Evolutionary conservation across 2,113 vertebrate species (phyloP).

Genomic region (Urocitellus parryii): DNA sequence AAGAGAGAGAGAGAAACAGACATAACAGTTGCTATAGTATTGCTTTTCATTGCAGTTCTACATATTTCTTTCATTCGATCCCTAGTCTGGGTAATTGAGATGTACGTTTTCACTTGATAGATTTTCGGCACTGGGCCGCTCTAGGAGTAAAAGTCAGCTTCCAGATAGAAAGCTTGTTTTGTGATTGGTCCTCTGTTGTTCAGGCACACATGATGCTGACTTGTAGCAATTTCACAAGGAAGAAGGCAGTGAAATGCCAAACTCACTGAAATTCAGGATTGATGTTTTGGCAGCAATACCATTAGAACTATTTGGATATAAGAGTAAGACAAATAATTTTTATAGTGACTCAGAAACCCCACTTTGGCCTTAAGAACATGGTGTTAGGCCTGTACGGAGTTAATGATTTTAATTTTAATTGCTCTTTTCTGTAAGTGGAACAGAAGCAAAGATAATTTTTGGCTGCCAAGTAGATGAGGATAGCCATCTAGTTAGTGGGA

Average conservation of each 20-base stretch:
- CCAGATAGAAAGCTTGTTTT: not conserved
- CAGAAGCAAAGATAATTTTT: not conserved
- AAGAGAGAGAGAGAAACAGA: no score
- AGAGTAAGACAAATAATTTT: not conserved
- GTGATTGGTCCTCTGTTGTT: not conserved
- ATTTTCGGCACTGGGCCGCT: not conserved
- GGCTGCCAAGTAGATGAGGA: not conserved
- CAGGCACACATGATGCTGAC: not conserved
- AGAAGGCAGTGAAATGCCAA: slow-evolving; percentile 6
- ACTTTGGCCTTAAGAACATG: not conserved
- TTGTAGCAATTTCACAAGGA: not conserved
- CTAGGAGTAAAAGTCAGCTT: not conserved
- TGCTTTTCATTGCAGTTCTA: not conserved
- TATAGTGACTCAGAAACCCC: not conserved
- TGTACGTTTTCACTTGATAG: not conserved
- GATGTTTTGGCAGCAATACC: not conserved
- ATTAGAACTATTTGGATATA: slow-evolving; percentile 15
- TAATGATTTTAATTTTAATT: slow-evolving; percentile 50
- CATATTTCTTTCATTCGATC: not conserved
- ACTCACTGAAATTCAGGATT: not conserved
- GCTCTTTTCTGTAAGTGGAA: not conserved
- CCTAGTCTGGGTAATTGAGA: not conserved
- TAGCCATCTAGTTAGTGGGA: not conserved
- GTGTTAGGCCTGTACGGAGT: not conserved
- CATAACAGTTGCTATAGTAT: not conserved